Conservation (phyloP, 2,797 vertebrate species). For the Sus cebifrons region DNA sequence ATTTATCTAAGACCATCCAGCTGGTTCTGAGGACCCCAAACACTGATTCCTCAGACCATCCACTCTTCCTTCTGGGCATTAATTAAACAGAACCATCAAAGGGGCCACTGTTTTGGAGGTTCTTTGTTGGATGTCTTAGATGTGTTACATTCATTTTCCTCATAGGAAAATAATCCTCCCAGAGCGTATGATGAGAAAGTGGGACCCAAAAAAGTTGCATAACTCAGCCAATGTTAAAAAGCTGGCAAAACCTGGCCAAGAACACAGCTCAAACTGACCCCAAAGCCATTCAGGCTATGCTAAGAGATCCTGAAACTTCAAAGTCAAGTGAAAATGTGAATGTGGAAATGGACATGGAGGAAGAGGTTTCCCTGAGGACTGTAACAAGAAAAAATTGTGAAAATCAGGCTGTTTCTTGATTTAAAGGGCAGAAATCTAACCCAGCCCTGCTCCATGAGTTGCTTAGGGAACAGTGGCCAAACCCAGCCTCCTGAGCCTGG, state of each 20-base stretch:
- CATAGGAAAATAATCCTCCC: neutral
- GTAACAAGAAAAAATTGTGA: neutral
- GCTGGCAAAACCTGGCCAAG: neutral
- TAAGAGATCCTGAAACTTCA: neutral
- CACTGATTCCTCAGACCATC: neutral
- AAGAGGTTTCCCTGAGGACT: neutral
- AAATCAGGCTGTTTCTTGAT: neutral
- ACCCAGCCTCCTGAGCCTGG: neutral
- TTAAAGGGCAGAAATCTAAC: neutral
- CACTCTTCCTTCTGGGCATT: neutral
- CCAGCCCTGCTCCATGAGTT: neutral
- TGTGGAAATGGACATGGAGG: neutral
- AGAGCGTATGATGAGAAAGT: neutral
- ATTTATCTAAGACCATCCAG: neutral
- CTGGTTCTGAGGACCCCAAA: neutral
- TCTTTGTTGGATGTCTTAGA: neutral
- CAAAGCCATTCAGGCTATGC: neutral
- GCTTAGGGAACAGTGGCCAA: neutral
- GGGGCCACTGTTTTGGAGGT: neutral
- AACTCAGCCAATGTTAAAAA: neutral
- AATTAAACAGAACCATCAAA: neutral
- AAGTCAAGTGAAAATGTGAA: neutral
- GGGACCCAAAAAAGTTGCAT: neutral
- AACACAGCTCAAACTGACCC: neutral
- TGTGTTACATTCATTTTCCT: slow-evolving; percentile 7